phyloP scores from a whole-genome alignment of 2,113 vertebrate species.

The Alethe castanea region DNA sequence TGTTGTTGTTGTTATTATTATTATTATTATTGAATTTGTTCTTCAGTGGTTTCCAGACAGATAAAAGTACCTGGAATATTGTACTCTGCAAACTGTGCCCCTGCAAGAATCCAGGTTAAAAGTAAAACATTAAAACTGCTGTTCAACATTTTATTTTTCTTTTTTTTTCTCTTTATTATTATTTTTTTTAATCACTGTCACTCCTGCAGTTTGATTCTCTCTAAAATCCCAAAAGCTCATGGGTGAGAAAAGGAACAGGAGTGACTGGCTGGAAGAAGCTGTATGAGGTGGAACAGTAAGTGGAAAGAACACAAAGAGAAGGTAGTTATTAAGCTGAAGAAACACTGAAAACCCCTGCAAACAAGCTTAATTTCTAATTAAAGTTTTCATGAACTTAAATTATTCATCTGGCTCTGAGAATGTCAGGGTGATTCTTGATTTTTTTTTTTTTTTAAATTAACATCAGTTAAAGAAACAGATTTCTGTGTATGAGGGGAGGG shows the following conservation, averaged over 20 bases:
- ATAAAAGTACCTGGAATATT: background rate
- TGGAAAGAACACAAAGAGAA: background rate
- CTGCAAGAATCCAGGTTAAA: background rate
- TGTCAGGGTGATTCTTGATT: background rate
- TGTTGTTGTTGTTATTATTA: no score
- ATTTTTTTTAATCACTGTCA: background rate
- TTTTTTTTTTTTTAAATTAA: background rate
- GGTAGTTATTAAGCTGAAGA: background rate
- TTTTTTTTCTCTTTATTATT: background rate
- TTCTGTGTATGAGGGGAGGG: background rate
- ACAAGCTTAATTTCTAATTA: background rate
- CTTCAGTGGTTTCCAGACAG: background rate
- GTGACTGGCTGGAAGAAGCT: background rate
- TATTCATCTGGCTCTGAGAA: background rate
- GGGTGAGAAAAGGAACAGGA: background rate
- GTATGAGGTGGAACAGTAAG: background rate
- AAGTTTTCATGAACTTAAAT: background rate
- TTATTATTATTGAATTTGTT: background rate
- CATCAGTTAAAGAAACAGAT: background rate
- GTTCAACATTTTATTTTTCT: accelerated
- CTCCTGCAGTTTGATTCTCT: background rate
- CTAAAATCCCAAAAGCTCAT: background rate
- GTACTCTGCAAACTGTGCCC: background rate
- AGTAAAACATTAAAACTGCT: background rate
- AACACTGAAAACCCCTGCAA: background rate